These are phyloP conservation scores for Mylabris phalerata DNA, from an alignment of 1,140 invertebrate species.

Conservation along the genomic window DNA sequence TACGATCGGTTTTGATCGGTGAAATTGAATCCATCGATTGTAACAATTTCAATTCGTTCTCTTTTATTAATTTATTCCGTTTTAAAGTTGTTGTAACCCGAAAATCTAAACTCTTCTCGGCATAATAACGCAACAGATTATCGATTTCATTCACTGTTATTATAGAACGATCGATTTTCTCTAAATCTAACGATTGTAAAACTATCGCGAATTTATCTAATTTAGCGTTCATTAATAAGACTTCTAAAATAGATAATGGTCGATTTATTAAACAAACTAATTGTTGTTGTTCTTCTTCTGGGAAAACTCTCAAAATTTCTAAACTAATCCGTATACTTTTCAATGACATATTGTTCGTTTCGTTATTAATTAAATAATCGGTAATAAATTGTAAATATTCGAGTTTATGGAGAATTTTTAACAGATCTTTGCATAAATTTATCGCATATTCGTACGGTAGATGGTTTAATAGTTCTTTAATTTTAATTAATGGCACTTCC, in stretches of 20 bases:
- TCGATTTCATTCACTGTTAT: slow-evolving; percentile 51
- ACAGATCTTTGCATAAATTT: slow-evolving; percentile 53
- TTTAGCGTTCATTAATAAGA: slow-evolving; percentile 68
- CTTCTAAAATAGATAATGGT: slow-evolving; percentile 64
- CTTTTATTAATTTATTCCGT: slow-evolving; percentile 40
- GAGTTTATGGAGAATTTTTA: slow-evolving; percentile 55
- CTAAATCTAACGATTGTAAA: slow-evolving; percentile 37
- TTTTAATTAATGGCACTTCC: slow-evolving; percentile 34
- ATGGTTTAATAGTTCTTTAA: slow-evolving; percentile 45
- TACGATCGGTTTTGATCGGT: slow-evolving; percentile 35
- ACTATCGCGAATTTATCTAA: slow-evolving; percentile 58
- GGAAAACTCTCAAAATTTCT: slow-evolving; percentile 54
- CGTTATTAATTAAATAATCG: slow-evolving; percentile 50
- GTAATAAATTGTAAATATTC: slow-evolving; percentile 55
- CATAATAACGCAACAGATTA: slow-evolving; percentile 59
- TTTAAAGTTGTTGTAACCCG: slow-evolving; percentile 45
- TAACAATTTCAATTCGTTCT: slow-evolving; percentile 42
- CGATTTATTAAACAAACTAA: slow-evolving; percentile 58
- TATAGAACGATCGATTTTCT: slow-evolving; percentile 27
- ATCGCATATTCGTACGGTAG: slow-evolving; percentile 49
- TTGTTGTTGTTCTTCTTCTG: slow-evolving; percentile 45
- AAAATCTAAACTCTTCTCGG: slow-evolving; percentile 65
- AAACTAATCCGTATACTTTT: slow-evolving; percentile 51
- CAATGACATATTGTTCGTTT: slow-evolving; percentile 44
- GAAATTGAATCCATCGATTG: slow-evolving; percentile 50